Conservation (phyloP, 2,888 invertebrate species). For the Epicampocera succincta region DNA sequence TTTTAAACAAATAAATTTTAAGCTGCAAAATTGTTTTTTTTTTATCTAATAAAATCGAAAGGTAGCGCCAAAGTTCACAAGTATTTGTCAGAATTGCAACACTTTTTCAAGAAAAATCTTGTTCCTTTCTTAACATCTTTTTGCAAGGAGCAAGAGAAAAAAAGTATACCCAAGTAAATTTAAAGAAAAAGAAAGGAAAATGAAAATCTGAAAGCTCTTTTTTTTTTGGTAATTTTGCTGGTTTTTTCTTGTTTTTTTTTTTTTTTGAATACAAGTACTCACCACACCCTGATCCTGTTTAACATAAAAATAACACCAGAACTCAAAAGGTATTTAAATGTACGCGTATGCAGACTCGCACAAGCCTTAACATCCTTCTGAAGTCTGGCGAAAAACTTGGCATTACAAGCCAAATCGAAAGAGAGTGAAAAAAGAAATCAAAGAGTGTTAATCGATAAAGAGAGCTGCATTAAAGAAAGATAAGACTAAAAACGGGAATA, state of each 20-base stretch:
- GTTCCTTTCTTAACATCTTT: constrained; percentile 56
- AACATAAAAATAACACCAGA: constrained; percentile 62
- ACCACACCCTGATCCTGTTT: constrained; percentile 80
- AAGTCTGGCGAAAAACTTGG: constrained; percentile 16
- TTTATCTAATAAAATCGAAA: constrained; percentile 25
- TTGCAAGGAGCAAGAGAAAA: constrained; percentile 61
- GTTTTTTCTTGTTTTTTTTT: constrained; percentile 42
- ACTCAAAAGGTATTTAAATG: constrained; percentile 21
- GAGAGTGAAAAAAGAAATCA: constrained; percentile 14
- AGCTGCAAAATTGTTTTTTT: constrained; percentile 30
- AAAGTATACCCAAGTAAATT: constrained; percentile 68
- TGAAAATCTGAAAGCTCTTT: constrained; percentile 49
- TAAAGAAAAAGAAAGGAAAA: constrained; percentile 53
- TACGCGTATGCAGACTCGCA: neutral
- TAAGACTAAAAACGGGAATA: constrained; percentile 33
- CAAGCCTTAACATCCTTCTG: neutral
- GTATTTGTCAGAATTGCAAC: too few species aligned
- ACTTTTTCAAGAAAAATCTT: constrained; percentile 45
- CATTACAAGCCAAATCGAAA: constrained; percentile 2
- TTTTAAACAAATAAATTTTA: constrained; percentile 2
- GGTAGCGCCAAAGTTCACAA: neutral
- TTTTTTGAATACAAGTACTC: constrained; percentile 71
- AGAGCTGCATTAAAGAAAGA: constrained; percentile 20
- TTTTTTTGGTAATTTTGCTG: constrained; percentile 27
- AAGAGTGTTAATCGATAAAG: constrained; percentile 32